phyloP scores from a whole-genome alignment of 2,888 invertebrate species.

The Eupithecia centaureata region DNA sequence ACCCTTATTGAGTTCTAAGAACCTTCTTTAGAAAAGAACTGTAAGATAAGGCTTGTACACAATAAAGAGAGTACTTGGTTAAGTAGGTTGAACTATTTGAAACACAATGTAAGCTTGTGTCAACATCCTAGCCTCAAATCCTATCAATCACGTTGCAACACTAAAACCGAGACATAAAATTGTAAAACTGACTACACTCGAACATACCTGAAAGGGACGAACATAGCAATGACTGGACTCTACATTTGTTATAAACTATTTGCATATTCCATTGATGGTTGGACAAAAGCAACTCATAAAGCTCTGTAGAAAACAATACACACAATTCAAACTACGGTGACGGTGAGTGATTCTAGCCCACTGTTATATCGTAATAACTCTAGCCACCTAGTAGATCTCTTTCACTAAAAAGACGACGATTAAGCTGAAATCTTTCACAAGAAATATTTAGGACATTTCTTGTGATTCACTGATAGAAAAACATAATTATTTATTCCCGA shows the following conservation, averaged over 20 bases:
- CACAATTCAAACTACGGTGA: no score
- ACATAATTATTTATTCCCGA: no score
- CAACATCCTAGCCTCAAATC: conserved; percentile 36
- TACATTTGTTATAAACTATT: neutral
- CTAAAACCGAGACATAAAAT: conserved; percentile 54
- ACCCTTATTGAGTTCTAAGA: neutral
- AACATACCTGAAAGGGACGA: conserved; percentile 36
- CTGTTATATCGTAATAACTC: no score
- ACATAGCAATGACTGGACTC: conserved; percentile 15
- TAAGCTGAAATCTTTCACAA: no score
- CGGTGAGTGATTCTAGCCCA: no score
- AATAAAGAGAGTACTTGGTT: neutral
- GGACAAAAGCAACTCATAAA: neutral
- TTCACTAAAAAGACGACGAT: no score
- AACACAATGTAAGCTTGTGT: conserved; percentile 18
- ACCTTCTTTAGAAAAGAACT: neutral
- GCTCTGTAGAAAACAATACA: neutral
- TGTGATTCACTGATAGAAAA: no score
- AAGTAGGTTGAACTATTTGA: neutral
- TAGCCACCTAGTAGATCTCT: no score
- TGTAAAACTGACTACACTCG: conserved; percentile 56
- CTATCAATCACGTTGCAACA: conserved; percentile 64
- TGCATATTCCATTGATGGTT: neutral
- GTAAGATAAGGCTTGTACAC: neutral
- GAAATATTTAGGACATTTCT: no score